phyloP scores from a whole-genome alignment of 2,888 invertebrate species.

The Cecidostiba fungosa region DNA sequence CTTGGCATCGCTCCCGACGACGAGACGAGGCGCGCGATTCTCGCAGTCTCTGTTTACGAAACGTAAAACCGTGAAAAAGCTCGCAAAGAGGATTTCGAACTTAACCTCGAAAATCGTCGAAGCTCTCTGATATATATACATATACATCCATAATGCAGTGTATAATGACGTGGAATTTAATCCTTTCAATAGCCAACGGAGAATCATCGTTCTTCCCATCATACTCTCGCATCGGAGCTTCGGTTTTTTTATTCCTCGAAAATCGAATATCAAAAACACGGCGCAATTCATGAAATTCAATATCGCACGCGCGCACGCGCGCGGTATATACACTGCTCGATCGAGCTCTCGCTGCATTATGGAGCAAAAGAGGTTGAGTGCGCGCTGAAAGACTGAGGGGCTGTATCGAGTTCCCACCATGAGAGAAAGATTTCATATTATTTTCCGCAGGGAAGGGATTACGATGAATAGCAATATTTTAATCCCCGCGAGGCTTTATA shows the following conservation, averaged over 20 bases:
- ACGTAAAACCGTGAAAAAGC: slow-evolving; percentile 79
- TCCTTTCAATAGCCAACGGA: slow-evolving; percentile 71
- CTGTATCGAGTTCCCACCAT: slow-evolving; percentile 13
- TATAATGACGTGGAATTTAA: slow-evolving; percentile 74
- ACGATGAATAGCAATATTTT: slow-evolving; percentile 77
- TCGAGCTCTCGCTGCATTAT: slow-evolving; percentile 12
- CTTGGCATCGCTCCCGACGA: not conserved
- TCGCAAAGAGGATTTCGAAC: slow-evolving; percentile 78
- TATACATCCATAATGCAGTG: slow-evolving; percentile 63
- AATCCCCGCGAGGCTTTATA: slow-evolving; percentile 73
- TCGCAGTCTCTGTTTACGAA: slow-evolving; percentile 75
- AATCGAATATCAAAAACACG: slow-evolving; percentile 75
- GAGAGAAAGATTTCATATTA: slow-evolving; percentile 74
- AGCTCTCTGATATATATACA: slow-evolving; percentile 14
- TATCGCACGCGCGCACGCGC: slow-evolving; percentile 63
- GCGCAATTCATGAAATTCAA: slow-evolving; percentile 76
- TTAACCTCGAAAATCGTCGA: slow-evolving; percentile 66
- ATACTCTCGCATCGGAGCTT: slow-evolving; percentile 28
- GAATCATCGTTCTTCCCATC: not conserved
- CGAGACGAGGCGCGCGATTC: not conserved
- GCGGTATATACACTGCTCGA: not conserved
- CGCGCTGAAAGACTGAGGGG: slow-evolving; percentile 1
- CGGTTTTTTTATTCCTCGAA: slow-evolving; percentile 66
- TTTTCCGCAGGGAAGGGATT: slow-evolving; percentile 77
- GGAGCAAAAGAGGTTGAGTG: slow-evolving; percentile 23